Evolutionary conservation across 2,113 vertebrate genomes (phyloP), one percentile per base, ranked within the genome.

Genomic region (Leucoraja erinaceus): DNA sequence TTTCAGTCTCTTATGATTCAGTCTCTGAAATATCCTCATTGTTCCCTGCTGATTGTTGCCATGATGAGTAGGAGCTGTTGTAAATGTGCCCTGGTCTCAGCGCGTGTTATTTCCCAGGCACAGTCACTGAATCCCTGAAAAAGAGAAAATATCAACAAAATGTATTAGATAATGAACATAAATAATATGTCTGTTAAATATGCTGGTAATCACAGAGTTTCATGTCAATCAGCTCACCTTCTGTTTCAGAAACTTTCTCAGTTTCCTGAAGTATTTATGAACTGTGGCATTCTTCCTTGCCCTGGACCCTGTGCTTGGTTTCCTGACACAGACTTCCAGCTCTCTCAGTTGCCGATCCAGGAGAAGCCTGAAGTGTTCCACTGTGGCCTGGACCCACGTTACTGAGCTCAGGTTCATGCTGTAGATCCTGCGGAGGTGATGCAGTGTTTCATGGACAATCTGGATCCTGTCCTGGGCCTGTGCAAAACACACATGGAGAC

Each of bases 91-190:
- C 88, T 68, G 88, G 88, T 90, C 31, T 90, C 88, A 11, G 14
- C 18, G 8, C 63, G 63, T 18, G 68, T 90, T 25, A 90, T 47
- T 90, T 90, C 88, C 88, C 88, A 90, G 66, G 88, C 63, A 68
- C 88, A 90, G 8, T 18, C 88, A 47, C 63, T 90, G 66, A 70
- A 90, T 90, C 66, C 38, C 88, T 90, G 33, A 22, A 70, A 70
- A 90, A 10, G 22, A 63, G 38, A 18, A 90, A 38, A 70, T 22
- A 38, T 1, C 38, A 47, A 90, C 33, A 22, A 33, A 6, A 5
- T 47, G 38, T 47, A 22, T 68, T n/a, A 33, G 3, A 31, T 31
- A 78, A 31, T 78, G 5, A 78, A 33, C 31, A 11, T 5, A 28
- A 28, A 78, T 78, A 0, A 78, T n/a, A 28, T 78, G 76, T 28